Base-by-base conservation (phyloP, 2,797 vertebrate genomes). In the Salmo trutta region DNA sequence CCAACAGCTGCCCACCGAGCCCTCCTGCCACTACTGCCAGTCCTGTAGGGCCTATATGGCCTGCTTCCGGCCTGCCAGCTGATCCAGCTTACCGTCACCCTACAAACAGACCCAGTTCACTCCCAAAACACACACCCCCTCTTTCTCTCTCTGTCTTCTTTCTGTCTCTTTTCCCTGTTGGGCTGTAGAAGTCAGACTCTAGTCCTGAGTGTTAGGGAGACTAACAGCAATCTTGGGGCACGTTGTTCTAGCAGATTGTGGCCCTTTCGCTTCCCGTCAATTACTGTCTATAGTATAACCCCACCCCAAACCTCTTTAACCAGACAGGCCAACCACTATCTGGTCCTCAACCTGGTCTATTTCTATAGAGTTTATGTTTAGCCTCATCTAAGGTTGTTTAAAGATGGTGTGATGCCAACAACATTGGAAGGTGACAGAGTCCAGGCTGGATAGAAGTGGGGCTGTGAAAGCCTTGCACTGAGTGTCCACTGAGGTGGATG, bases 1-100 rank as follows among this genome's bases (percentile, higher is more conserved):
- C 79, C 92, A 88, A 69, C 85, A 85, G 67, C 81, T 79, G 54
- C 92, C 89, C 2, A 89, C 87, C 0, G 90, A 90, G 80, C 86
- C 78, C 8, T 7, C 75, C 0, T 80, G 77, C 4, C 79, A 79
- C 54, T 90, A 81, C 86, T 94, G 93, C 83, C 78, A 82, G 0
- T 64, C 88, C 81, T 94, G 93, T 4, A 79, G 77, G 1, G 76
- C 83, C 0, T 86, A 91, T n/a, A 33, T 91, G 85, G 85, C 88
- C 21, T 91, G 84, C 10, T 84, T 85, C 65, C 85, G 69, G 71
- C 88, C 75, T 1, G 69, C 53, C 81, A 91, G 86, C 85, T 93
- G 85, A 92, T 81, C 72, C 21, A 14, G 33, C 2, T 27, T 56
- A n/a, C 64, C 56, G 27, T 65, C 12, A 31, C 15, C 8, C 14